Percentiles rank a stretch among this genome's conserved stretches.
phyloP scores from a whole-genome alignment of 2,113 vertebrate genomes.

The Perca flavescens region DNA sequence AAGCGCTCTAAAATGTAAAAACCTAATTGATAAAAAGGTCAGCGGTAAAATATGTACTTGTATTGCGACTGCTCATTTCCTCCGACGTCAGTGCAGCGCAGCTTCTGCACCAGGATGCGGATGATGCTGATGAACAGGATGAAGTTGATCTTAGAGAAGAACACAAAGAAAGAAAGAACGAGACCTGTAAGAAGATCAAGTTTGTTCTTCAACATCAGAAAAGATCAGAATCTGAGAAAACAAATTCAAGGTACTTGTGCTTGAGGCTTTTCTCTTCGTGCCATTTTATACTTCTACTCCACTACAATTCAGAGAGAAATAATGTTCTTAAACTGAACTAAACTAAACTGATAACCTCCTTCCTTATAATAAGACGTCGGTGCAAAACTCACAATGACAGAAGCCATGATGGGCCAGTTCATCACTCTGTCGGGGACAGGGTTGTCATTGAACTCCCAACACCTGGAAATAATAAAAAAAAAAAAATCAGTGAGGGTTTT shows the following conservation, averaged over 20 bases:
- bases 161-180: background rate
- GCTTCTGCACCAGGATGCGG: conserved; percentile 94
- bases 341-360: too few species aligned
- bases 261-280: background rate
- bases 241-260: too few species aligned
- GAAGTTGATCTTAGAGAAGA: conserved; percentile 90
- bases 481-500: background rate
- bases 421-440: conserved; percentile 90
- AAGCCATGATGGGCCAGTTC: conserved; percentile 93
- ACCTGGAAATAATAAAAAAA: conserved; percentile 79
- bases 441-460: conserved; percentile 93
- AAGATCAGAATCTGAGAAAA: background rate
- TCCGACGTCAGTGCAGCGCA: conserved; percentile 93
- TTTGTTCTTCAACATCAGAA: background rate
- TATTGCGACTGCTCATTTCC: conserved; percentile 86
- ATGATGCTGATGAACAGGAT: conserved; percentile 96
- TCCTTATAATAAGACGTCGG: too few species aligned
- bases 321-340: background rate
- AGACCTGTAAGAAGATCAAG: background rate
- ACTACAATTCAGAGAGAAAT: background rate
- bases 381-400: conserved; percentile 90
- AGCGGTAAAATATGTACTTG: conserved; percentile 59
- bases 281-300: background rate
- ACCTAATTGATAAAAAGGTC: background rate
- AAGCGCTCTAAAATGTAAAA: background rate